phyloP scores from a whole-genome alignment of 2,113 vertebrate genomes.

The Callocephalon fimbriatum region DNA sequence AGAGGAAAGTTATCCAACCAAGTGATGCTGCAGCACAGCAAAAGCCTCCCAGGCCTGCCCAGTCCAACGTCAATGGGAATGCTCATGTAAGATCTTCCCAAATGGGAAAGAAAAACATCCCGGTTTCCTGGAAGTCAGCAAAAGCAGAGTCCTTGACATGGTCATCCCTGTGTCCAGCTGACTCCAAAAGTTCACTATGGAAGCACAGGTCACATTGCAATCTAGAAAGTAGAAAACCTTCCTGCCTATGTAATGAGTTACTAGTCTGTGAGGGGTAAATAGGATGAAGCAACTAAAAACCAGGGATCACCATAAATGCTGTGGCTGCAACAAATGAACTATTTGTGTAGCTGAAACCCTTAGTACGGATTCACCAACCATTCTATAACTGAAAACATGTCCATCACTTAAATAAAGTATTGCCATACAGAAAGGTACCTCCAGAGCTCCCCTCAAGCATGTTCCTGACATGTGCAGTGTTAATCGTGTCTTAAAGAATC shows the following conservation, averaged over 20 bases:
- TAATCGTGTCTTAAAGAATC: fast-evolving
- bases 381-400: background rate
- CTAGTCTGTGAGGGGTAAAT: background rate
- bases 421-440: background rate
- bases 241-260: background rate
- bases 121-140: background rate
- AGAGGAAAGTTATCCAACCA: background rate
- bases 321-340: background rate
- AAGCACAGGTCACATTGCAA: fast-evolving
- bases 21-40: background rate
- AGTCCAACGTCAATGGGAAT: fast-evolving
- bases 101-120: background rate
- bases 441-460: background rate
- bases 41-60: background rate
- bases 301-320: background rate
- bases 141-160: background rate
- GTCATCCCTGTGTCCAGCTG: background rate
- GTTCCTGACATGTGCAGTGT: fast-evolving
- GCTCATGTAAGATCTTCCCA: fast-evolving
- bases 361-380: fast-evolving
- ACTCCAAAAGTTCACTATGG: background rate
- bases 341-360: background rate
- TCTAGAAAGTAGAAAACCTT: background rate
- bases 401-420: background rate
- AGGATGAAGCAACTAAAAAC: background rate